A percentile compares a stretch with the other conserved stretches of the same genome.
phyloP scores from a whole-genome alignment of 2,797 vertebrate species.

The Mionectes olivaceus region DNA sequence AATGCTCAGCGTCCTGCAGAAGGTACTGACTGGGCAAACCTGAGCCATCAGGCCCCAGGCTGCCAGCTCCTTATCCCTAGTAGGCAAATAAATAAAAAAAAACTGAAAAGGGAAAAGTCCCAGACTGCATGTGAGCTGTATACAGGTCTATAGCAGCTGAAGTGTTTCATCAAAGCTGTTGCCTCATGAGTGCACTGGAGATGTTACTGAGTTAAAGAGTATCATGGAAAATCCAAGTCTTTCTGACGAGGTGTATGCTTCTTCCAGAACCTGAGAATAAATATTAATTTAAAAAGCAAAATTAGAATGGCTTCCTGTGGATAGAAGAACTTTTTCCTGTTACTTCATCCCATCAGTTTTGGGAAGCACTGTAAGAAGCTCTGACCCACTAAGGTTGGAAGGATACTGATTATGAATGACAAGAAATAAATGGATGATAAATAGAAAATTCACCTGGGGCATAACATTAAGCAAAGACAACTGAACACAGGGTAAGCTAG shows the following conservation, averaged over 20 bases:
- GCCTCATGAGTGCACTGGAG: rapidly evolving
- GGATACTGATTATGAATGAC: background rate
- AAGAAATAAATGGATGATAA: background rate
- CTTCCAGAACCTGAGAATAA: background rate
- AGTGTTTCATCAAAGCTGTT: background rate
- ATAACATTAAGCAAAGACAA: background rate
- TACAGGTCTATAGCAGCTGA: background rate
- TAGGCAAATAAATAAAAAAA: background rate
- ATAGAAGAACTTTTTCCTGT: background rate
- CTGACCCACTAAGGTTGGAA: background rate
- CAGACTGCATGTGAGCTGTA: background rate
- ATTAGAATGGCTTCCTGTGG: background rate
- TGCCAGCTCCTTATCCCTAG: background rate
- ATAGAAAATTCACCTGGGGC: background rate
- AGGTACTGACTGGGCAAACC: background rate
- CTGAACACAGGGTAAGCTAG: background rate
- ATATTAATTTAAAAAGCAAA: background rate
- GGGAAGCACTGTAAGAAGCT: background rate
- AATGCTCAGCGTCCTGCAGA: background rate
- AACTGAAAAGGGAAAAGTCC: background rate
- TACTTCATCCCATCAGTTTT: background rate
- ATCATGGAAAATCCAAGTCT: background rate
- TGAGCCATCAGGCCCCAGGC: background rate
- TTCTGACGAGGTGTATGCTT: background rate
- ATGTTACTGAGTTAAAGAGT: background rate